Percentiles rank a stretch among this genome's conserved stretches.
phyloP scores from a whole-genome alignment of 2,888 invertebrate species.

The Hirtodrosophila histrioides region DNA sequence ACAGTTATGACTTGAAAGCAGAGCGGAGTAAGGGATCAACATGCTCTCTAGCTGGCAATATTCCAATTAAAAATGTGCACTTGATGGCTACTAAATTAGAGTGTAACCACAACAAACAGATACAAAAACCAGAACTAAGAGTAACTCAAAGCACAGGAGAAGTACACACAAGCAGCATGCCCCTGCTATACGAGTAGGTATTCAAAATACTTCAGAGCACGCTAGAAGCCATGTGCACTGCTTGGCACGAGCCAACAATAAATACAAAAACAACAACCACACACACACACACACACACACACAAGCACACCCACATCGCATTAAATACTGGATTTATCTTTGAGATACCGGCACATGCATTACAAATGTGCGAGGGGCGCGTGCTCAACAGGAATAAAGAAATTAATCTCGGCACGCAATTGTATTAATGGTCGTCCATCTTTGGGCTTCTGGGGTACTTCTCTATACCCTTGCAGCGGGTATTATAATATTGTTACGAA shows the following conservation, averaged over 20 bases:
- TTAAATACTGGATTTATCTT: conserved; percentile 36
- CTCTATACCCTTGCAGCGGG: not conserved
- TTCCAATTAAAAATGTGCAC: conserved; percentile 70
- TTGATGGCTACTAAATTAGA: conserved; percentile 69
- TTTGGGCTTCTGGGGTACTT: conserved; percentile 24
- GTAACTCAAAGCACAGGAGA: conserved; percentile 22
- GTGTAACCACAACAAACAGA: conserved; percentile 62
- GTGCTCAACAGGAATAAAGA: conserved; percentile 56
- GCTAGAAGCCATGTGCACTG: conserved; percentile 46
- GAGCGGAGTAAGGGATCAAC: conserved; percentile 13
- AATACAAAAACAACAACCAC: not conserved
- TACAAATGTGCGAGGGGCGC: conserved; percentile 36
- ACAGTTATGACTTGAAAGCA: conserved; percentile 59
- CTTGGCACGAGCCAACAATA: conserved; percentile 49
- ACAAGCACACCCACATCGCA: conserved; percentile 13
- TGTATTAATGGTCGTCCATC: conserved; percentile 44
- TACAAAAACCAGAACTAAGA: conserved; percentile 22
- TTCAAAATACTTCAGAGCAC: conserved; percentile 10
- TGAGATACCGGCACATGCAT: conserved; percentile 44
- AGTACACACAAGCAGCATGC: conserved; percentile 9
- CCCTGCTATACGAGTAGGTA: conserved; percentile 14
- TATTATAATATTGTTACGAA: too few species aligned
- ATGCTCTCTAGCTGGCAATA: conserved; percentile 46
- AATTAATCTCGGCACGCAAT: conserved; percentile 72
- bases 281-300: not conserved